phyloP scores from a whole-genome alignment of 2,888 invertebrate genomes.

The Halictus quadricinctus region DNA sequence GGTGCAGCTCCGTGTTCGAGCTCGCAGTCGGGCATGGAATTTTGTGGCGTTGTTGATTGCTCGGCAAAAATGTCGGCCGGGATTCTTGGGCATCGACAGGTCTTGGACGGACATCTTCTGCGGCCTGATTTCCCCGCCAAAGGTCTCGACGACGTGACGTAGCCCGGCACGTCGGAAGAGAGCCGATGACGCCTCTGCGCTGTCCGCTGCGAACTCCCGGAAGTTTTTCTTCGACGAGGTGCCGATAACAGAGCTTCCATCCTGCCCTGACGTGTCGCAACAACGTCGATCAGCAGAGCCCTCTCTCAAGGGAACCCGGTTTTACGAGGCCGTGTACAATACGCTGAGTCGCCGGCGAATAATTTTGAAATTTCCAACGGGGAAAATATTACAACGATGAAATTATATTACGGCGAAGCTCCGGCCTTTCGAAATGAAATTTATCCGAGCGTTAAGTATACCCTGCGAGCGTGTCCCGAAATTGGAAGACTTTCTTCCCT shows the following conservation, averaged over 20 bases:
- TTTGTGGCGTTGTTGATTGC: neutral
- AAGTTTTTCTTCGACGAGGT: too few relatives aligned
- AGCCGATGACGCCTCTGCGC: too few relatives aligned
- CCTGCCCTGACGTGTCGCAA: neutral
- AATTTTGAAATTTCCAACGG: neutral
- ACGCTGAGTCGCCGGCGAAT: neutral
- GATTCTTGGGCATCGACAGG: neutral
- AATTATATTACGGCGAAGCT: slow-evolving; percentile 21
- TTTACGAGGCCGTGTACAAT: neutral
- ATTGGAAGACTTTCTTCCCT: slow-evolving; percentile 42
- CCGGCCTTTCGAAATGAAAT: slow-evolving; percentile 39
- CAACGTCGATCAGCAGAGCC: neutral
- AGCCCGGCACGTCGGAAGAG: too few relatives aligned
- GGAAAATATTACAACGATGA: slow-evolving; percentile 1
- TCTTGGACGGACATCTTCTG: too few relatives aligned
- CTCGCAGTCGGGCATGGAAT: neutral
- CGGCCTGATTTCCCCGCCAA: neutral
- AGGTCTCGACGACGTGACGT: neutral
- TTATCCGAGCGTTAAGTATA: slow-evolving; percentile 34
- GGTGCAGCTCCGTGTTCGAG: neutral
- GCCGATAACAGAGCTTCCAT: too few relatives aligned
- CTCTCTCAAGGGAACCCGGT: too few relatives aligned
- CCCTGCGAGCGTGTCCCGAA: slow-evolving; percentile 31
- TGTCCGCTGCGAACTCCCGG: too few relatives aligned
- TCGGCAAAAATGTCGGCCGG: too few relatives aligned